Base-by-base conservation (phyloP, 2,797 vertebrate genomes). In the Anniella stebbinsi region DNA sequence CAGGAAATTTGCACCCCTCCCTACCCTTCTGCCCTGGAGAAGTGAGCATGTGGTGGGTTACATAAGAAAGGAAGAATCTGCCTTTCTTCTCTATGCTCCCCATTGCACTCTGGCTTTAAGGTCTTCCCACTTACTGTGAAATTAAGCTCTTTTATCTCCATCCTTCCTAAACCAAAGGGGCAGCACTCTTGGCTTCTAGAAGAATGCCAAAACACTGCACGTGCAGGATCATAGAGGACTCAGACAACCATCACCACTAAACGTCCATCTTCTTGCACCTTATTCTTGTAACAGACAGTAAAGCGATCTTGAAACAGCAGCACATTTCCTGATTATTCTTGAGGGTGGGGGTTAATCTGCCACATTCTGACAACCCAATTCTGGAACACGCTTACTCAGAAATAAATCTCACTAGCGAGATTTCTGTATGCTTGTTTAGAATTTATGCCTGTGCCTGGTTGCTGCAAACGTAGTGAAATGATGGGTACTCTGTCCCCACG, bases 321-420 rank as follows among this genome's bases (percentile, higher is more conserved):
- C 86, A 70, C n/a, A 90, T 90, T 90, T 91, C 86, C 87, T 90
- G 91, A 87, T 90, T 2, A 30, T 45, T 33, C 11, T 17, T n/a
- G 36, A 87, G 28, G 78, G 83, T 63, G 54, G 80, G 30, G n/a
- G 5, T 45, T 30, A 45, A 41, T 23, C 89, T 87, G 76, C 90
- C 63, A 81, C 30, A 33, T 54, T 75, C 54, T 28, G 38, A 51
- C 81, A 36, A 12, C 38, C 80, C 57, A 51, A 17, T 84, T 73
- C 8, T 67, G 38, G 60, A 51, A 57, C 54, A 84, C 5, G 21
- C 36, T 76, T 15, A 60, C 45, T 51, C 33, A 80, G 63, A 87
- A 33, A 21, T 51, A 25, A 51, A 28, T 33, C 36, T 51, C 11
- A 28, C 15, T 1, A 13, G 51, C 33, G 18, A 82, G 28, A 51